Conservation (phyloP, 2,888 invertebrate species). For the Lasioglossum oenotherae region DNA sequence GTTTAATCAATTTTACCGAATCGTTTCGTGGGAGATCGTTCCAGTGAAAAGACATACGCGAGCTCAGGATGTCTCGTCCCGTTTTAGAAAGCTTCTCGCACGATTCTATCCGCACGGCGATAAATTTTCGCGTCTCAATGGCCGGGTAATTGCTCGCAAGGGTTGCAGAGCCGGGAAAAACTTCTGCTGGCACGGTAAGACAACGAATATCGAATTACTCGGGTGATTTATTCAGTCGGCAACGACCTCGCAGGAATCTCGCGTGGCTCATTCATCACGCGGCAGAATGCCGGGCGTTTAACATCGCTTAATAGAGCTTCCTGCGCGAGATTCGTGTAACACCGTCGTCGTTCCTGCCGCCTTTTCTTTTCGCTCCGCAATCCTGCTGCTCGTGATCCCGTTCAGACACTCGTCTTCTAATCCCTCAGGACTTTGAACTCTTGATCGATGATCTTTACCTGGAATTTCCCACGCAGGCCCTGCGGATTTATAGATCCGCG, state of each 20-base stretch:
- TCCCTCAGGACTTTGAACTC: not conserved
- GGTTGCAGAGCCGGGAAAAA: constrained; percentile 19
- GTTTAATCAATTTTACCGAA: not conserved
- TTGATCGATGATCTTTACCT: not conserved
- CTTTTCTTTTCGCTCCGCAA: not conserved
- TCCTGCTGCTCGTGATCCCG: not conserved
- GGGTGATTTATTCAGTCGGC: constrained; percentile 36
- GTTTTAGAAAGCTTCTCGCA: not conserved
- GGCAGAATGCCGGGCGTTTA: constrained; percentile 26
- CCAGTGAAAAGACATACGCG: too few relatives aligned
- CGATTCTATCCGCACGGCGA: constrained; percentile 2
- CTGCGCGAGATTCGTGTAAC: constrained; percentile 2
- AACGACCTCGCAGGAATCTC: constrained; percentile 22
- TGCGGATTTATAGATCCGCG: not conserved
- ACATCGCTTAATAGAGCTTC: constrained; percentile 13
- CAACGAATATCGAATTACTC: constrained; percentile 44
- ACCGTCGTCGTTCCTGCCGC: not conserved
- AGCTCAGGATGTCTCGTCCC: not conserved
- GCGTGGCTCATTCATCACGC: constrained; percentile 41
- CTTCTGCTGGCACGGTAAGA: constrained; percentile 11
- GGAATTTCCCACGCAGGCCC: not conserved
- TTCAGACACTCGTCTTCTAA: not conserved
- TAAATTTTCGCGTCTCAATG: constrained; percentile 15
- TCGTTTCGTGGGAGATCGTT: not conserved
- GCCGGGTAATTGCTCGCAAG: constrained; percentile 30